These are phyloP conservation scores for Aurelia aurita DNA, from an alignment of 30 jellyfish, hydroid and myxozoan genomes.

Conservation along the genomic window DNA sequence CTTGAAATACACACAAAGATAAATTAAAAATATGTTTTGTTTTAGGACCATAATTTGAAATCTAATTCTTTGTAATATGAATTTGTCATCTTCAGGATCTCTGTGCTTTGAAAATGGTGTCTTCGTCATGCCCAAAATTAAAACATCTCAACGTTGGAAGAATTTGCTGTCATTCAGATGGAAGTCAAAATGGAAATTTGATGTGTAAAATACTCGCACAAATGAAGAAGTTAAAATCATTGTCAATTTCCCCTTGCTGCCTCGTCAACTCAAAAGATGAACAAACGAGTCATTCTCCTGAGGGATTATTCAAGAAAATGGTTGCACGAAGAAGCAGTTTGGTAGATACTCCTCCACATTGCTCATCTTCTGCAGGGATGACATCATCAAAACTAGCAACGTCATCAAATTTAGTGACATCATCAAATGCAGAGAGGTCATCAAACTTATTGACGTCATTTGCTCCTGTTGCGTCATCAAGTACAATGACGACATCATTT, in stretches of 20 bases:
- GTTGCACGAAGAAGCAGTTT: conserved; percentile 21
- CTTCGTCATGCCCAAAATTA: conserved; percentile 61
- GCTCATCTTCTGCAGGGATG: neutral
- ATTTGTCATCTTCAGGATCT: conserved; percentile 69
- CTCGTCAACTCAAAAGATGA: conserved; percentile 37
- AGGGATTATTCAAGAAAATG: neutral
- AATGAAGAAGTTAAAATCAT: conserved; percentile 60
- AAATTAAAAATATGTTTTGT: too few species aligned
- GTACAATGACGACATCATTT: conserved; percentile 4
- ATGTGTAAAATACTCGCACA: conserved; percentile 56
- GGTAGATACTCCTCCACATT: neutral
- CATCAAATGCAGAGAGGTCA: neutral
- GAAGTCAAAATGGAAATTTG: conserved; percentile 17
- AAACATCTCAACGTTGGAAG: conserved; percentile 78
- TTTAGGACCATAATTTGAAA: too few species aligned
- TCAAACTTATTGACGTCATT: neutral
- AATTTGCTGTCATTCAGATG: conserved; percentile 81
- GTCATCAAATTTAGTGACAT: neutral
- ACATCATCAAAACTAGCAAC: neutral
- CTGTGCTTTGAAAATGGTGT: conserved; percentile 83
- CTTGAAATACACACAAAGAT: too few species aligned
- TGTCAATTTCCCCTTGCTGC: conserved; percentile 88
- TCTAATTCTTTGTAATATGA: too few species aligned
- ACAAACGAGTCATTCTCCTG: neutral
- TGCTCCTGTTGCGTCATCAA: neutral